A percentile compares a stretch with the other conserved stretches of the same genome.
Conservation (phyloP, 2,797 vertebrate species). For the Hipposideros larvatus region DNA sequence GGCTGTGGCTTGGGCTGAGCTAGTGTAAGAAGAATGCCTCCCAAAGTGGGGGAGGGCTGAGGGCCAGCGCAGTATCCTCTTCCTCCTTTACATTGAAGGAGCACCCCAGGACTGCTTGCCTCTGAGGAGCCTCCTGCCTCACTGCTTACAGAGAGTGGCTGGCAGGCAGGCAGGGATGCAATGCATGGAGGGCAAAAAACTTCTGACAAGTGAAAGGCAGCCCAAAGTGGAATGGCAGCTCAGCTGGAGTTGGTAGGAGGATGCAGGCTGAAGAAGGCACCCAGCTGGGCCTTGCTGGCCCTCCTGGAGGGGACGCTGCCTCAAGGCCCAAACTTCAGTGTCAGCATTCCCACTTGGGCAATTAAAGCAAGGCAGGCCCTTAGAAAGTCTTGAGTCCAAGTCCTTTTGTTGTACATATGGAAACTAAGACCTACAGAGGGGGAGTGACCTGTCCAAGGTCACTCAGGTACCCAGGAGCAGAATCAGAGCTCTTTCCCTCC, state of each 20-base stretch:
- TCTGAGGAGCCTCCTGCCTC: neutral
- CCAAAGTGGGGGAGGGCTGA: neutral
- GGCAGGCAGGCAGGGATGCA: neutral
- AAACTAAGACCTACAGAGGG: conserved; percentile 5
- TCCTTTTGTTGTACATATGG: neutral
- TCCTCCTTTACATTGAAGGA: conserved; percentile 14
- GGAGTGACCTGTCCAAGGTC: neutral
- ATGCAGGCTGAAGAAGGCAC: neutral
- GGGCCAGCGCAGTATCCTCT: neutral
- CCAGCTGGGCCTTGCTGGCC: neutral
- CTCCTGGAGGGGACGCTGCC: neutral
- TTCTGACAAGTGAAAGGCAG: conserved; percentile 33
- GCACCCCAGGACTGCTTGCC: neutral
- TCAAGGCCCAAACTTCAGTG: neutral
- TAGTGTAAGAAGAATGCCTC: neutral
- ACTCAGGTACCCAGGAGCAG: neutral
- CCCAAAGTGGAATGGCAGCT: neutral
- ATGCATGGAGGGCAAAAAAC: neutral
- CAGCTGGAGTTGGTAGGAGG: neutral
- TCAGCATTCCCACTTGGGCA: neutral
- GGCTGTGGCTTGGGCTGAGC: neutral
- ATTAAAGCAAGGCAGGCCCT: neutral
- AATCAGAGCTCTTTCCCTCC: neutral
- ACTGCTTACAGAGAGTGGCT: neutral
- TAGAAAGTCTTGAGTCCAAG: neutral